These are phyloP conservation scores for Anarsia innoxiella DNA, from an alignment of 2,888 invertebrate genomes.

Conservation along the genomic window DNA sequence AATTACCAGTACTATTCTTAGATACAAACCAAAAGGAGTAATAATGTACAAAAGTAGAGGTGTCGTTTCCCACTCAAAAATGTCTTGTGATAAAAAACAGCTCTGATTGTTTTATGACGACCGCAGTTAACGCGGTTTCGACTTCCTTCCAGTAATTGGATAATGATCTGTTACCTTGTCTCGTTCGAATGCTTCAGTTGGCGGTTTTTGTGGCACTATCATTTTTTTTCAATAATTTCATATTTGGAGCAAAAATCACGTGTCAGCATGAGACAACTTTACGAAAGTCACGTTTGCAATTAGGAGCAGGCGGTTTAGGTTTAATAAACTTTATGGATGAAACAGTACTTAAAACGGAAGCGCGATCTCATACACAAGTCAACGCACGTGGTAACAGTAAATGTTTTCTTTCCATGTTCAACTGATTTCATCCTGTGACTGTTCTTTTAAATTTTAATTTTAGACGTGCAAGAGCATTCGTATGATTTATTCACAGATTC, in stretches of 20 bases:
- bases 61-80: constrained; percentile 11
- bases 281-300: constrained; percentile 25
- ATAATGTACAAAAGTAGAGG: constrained; percentile 1
- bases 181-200: constrained; percentile 45
- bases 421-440: neutral
- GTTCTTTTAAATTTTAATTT: constrained; percentile 13
- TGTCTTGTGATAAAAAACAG: constrained; percentile 24
- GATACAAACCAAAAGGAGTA: too few species aligned
- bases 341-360: neutral
- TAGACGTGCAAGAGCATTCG: constrained; percentile 20
- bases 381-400: constrained; percentile 9
- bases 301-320: constrained; percentile 15
- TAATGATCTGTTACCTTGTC: constrained; percentile 59
- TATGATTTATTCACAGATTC: constrained; percentile 48
- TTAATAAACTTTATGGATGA: constrained; percentile 9
- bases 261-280: constrained; percentile 4
- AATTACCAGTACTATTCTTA: too few species aligned
- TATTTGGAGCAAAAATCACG: neutral
- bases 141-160: constrained; percentile 69
- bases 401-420: neutral
- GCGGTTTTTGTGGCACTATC: constrained; percentile 33
- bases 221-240: neutral
- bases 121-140: constrained; percentile 40
- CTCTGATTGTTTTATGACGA: constrained; percentile 47
- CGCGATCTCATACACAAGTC: constrained; percentile 11